Percentiles rank a stretch among this genome's conserved stretches.
phyloP scores from a whole-genome alignment of 2,797 vertebrate genomes.

The Halcyon smyrnensis region DNA sequence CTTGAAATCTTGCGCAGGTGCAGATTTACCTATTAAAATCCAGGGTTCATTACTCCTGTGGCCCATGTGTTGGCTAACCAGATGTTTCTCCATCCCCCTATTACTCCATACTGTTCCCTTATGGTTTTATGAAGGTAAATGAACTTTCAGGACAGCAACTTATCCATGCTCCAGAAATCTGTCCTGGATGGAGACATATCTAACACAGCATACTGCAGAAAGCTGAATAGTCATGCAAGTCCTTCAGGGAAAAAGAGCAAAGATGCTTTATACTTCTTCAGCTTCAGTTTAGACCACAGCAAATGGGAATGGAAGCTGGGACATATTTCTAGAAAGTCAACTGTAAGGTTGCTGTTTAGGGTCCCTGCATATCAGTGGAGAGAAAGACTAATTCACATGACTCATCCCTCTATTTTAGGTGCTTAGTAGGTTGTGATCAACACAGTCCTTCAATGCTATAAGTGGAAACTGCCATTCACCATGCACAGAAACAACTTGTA shows the following conservation, averaged over 20 bases:
- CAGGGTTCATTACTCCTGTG: conserved; percentile 36
- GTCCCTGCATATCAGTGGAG: neutral
- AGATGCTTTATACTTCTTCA: neutral
- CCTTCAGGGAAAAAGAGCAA: neutral
- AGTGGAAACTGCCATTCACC: neutral
- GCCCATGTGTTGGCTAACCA: neutral
- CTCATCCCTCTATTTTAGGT: neutral
- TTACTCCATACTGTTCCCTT: neutral
- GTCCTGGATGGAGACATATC: neutral
- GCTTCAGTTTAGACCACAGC: neutral
- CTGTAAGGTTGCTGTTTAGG: neutral
- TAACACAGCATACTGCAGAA: neutral
- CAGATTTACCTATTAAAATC: conserved; percentile 47
- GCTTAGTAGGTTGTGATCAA: neutral
- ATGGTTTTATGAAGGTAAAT: conserved; percentile 10
- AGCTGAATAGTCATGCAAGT: neutral
- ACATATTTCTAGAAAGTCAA: neutral
- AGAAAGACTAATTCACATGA: neutral
- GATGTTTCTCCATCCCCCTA: conserved; percentile 27
- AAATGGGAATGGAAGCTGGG: neutral
- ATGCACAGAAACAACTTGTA: neutral
- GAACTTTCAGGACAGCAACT: conserved; percentile 12
- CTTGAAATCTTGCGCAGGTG: conserved; percentile 60
- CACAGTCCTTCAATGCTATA: neutral
- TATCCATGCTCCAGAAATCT: neutral